A percentile compares a stretch with the other conserved stretches of the same genome.
These are phyloP conservation scores for Trypoxylus dichotomus DNA, from an alignment of 1,140 invertebrate genomes.

Conservation along the genomic window DNA sequence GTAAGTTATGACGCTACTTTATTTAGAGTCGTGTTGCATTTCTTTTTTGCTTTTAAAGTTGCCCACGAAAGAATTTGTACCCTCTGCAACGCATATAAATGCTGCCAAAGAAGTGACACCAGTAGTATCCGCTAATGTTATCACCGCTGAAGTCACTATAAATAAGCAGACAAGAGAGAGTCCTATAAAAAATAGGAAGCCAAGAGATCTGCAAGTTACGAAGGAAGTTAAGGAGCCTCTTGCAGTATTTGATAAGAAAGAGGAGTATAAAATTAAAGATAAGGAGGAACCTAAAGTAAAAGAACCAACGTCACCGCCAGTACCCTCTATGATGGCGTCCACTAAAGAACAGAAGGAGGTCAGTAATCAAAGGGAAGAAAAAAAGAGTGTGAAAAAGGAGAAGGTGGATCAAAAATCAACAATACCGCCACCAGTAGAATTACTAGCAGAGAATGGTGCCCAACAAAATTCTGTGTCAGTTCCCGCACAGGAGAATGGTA, in stretches of 20 bases:
- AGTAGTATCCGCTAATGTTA: constrained; percentile 50
- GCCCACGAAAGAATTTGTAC: constrained; percentile 49
- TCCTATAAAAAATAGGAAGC: constrained; percentile 47
- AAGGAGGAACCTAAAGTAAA: constrained; percentile 9
- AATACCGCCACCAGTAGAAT: background rate
- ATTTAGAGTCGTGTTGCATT: background rate
- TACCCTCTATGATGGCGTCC: constrained; percentile 30
- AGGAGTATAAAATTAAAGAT: constrained; percentile 8
- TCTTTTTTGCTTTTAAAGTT: constrained; percentile 42
- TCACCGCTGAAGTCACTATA: constrained; percentile 49
- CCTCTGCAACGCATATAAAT: constrained; percentile 26
- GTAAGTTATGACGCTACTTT: constrained; percentile 36
- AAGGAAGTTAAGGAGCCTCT: constrained; percentile 31
- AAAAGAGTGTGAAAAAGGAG: constrained; percentile 39
- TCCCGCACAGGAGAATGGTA: constrained; percentile 12
- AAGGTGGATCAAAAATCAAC: constrained; percentile 11
- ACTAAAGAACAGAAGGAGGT: constrained; percentile 35
- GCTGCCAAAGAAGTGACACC: constrained; percentile 47
- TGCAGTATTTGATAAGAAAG: constrained; percentile 1
- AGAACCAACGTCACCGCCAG: constrained; percentile 23
- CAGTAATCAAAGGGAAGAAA: constrained; percentile 35
- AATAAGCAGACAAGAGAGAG: constrained; percentile 50
- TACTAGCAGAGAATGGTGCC: background rate
- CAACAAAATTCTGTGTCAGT: background rate
- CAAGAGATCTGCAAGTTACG: constrained; percentile 32